Percentiles rank a stretch among this genome's conserved stretches.
Evolutionary conservation across 2,113 vertebrate genomes (phyloP).

Genomic region (Tachycineta bicolor): DNA sequence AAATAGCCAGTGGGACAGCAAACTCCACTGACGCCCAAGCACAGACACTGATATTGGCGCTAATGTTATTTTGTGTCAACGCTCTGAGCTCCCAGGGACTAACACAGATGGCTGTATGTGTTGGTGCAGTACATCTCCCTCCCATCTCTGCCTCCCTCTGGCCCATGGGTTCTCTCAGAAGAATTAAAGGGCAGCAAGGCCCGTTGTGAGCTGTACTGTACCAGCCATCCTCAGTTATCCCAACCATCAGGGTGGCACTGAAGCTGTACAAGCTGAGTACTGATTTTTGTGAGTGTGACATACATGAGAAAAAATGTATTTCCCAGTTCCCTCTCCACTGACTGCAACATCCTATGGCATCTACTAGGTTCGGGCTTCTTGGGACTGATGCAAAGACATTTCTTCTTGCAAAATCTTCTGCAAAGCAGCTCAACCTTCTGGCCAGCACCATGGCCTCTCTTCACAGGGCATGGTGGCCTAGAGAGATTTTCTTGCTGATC

Average conservation of each 20-base stretch:
- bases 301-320: not conserved
- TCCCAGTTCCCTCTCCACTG: not conserved
- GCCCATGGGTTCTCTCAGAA: not conserved
- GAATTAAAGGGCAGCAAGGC: not conserved
- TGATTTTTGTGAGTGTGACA: not conserved
- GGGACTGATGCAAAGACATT: not conserved
- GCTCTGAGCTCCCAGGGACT: not conserved
- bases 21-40: not conserved
- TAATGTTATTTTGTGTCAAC: not conserved
- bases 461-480: not conserved
- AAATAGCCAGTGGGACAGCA: not conserved
- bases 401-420: not conserved
- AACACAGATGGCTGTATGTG: not conserved
- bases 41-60: not conserved
- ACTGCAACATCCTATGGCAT: not conserved
- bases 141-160: not conserved
- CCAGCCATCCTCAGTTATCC: not conserved
- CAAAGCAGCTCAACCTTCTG: not conserved
- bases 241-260: rapidly evolving
- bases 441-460: not conserved
- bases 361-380: not conserved
- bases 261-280: not conserved
- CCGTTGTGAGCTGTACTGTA: not conserved
- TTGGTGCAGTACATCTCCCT: not conserved
- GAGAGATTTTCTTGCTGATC: not conserved